Base-by-base conservation (phyloP, 2,113 vertebrate genomes). In the Nothobranchius kuhntae region DNA sequence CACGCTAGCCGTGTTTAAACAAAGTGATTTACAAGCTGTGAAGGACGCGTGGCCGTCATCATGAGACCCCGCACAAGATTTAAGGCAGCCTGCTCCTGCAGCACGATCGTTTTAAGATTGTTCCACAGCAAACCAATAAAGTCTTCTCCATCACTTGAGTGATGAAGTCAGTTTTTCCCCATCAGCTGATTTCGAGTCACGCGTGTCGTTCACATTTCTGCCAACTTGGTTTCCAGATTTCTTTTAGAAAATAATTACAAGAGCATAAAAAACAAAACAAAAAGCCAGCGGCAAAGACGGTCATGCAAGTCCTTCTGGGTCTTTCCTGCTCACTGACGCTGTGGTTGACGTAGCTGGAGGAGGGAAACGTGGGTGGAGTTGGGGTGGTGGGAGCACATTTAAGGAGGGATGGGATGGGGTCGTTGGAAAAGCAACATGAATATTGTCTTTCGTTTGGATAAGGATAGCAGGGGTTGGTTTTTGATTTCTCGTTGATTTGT, bases 261-360 rank as follows among this genome's bases (percentile, higher is more conserved):
- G 26, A 84, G 78, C 72, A 90, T 61, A 78, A 84, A 21, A 55
- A 83, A 73, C 77, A 82, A 30, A 82, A 21, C 21, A 21, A 21
- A 75, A 88, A 89, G 90, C 87, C 88, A 90, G 86, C 79, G 50
- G 86, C 81, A 84, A 77, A 85, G 65, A 91, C 85, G 84, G 62
- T 87, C 91, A 93, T 92, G 92, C 91, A 91, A 86, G 44, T 85
- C 90, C 81, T 86, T 91, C 78, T 77, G 87, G 88, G 88, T 93
- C 90, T 81, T 86, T 90, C 91, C 77, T 81, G 86, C 81, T 85
- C 84, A 84, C 87, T 93, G 92, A 89, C 81, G 91, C 93, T 93
- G 85, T 91, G 88, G 91, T 86, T 82, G 86, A 87, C 83, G 87
- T 89, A 90, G 89, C 87, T 65, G 62, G 68, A 65, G 38, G 60